Base-by-base conservation (phyloP, 2,797 vertebrate species). In the Nannoperca australis region DNA sequence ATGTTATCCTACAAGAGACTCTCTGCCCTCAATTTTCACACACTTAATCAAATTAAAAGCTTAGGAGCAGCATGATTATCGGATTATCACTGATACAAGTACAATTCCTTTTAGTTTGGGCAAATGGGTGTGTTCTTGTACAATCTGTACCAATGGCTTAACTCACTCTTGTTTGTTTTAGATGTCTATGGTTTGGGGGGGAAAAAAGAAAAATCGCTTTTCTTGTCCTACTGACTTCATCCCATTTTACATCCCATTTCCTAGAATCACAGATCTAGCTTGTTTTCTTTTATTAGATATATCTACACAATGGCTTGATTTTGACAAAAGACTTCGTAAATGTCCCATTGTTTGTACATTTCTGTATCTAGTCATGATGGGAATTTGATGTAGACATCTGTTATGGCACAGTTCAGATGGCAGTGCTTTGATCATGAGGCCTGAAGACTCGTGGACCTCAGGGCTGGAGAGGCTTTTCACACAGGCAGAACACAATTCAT, bases 41-140 rank as follows among this genome's bases (percentile, higher is more conserved):
- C 93, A 93, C 95, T 96, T 97, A 97, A 97, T 97, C 96, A 97
- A 97, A 99, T 98, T 97, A 97, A 97, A 96, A 96, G 96, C 96
- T 97, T 97, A 97, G 95, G 94, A 96, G 92, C 94, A 86, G 90
- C 85, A 81, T 90, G 92, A 96, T 98, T 96, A 97, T 96, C 89
- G 93, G 95, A 96, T 96, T 96, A 97, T 96, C 89, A 88, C 87
- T 86, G 93, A 95, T 93, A 95, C 91, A 93, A 89, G 89, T 91
- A 90, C 91, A 85, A 89, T 93, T 94, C 96, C 94, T 97, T 96
- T 96, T 95, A 96, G 95, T 97, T 96, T 96, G 93, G 96, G 95
- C 94, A 96, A 98, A 97, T 94, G 96, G 81, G 93, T 94, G 95
- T 95, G 96, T 96, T 97, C 93, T 93, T 95, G 89, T 94, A 95